phyloP scores from a whole-genome alignment of 2,113 vertebrate species.

The Phrynosoma platyrhinos region DNA sequence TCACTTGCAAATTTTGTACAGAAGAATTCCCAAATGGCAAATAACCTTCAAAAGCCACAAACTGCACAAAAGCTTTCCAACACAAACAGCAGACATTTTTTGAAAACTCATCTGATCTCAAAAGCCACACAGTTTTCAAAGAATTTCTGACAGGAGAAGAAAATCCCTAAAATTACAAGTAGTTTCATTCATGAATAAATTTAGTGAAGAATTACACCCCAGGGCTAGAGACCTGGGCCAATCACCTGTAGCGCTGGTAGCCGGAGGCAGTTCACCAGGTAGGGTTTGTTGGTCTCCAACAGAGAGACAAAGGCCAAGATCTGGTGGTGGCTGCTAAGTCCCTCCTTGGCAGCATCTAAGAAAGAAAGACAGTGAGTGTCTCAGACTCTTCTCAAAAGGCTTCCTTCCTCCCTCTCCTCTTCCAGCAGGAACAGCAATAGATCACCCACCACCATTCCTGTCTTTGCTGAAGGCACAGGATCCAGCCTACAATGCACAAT shows the following conservation, averaged over 20 bases:
- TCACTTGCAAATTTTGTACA: too few relatives aligned
- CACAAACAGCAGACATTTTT: too few relatives aligned
- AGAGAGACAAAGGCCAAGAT: constrained; percentile 90
- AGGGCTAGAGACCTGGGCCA: background rate
- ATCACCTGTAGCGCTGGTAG: constrained; percentile 87
- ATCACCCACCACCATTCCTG: background rate
- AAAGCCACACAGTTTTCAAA: too few relatives aligned
- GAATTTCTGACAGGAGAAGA: background rate
- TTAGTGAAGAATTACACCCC: background rate
- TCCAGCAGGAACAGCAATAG: background rate
- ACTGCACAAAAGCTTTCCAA: too few relatives aligned
- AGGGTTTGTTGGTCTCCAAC: constrained; percentile 92
- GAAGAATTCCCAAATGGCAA: too few relatives aligned
- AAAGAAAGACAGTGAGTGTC: rapidly evolving
- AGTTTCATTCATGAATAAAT: background rate
- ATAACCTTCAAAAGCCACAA: too few relatives aligned
- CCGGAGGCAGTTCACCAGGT: constrained; percentile 88
- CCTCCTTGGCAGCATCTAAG: constrained; percentile 61
- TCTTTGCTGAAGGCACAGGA: background rate
- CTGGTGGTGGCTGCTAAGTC: constrained; percentile 84
- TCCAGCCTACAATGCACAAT: background rate
- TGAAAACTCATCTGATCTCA: too few relatives aligned
- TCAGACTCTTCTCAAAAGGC: background rate
- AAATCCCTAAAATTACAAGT: too few relatives aligned
- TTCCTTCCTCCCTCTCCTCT: background rate